Evolutionary conservation across 2,797 vertebrate genomes (phyloP).

Genomic region (Leuciscus waleckii): DNA sequence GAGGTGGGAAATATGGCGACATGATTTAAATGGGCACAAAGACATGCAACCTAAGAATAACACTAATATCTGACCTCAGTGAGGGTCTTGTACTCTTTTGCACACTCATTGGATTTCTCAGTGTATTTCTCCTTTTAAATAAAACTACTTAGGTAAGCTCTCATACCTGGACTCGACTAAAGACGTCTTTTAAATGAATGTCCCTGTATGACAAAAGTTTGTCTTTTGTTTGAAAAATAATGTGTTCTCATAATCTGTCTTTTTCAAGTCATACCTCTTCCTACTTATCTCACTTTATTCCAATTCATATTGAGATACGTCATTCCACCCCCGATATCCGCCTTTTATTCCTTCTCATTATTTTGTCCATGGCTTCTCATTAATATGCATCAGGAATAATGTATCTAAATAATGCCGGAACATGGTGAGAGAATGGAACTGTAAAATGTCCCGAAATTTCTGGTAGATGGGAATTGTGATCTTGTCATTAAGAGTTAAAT

Average conservation of each 20-base stretch:
- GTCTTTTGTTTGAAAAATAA: conserved; percentile 47
- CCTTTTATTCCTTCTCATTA: conserved; percentile 49
- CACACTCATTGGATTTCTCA: background rate
- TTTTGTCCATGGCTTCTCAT: conserved; percentile 54
- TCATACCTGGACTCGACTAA: conserved; percentile 10
- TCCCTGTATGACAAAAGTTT: conserved; percentile 41
- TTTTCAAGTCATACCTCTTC: conserved; percentile 32
- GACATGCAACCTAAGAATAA: conserved; percentile 16
- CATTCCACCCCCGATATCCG: conserved; percentile 21
- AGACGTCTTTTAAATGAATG: conserved; percentile 29
- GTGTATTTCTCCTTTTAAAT: conserved; percentile 17
- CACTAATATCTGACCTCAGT: conserved; percentile 22
- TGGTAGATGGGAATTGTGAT: conserved; percentile 62
- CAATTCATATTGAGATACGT: conserved; percentile 46
- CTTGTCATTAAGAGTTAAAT: conserved; percentile 60
- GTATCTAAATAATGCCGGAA: conserved; percentile 63
- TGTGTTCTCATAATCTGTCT: conserved; percentile 51
- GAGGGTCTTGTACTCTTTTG: background rate
- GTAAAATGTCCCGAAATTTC: conserved; percentile 59
- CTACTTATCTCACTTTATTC: conserved; percentile 49
- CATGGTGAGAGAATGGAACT: conserved; percentile 53
- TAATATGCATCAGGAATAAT: conserved; percentile 63
- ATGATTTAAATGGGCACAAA: conserved; percentile 26
- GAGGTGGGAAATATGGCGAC: conserved; percentile 26
- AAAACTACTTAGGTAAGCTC: conserved; percentile 23